Evolutionary conservation across 2,113 vertebrate species (phyloP).

Genomic region (Gambusia affinis): DNA sequence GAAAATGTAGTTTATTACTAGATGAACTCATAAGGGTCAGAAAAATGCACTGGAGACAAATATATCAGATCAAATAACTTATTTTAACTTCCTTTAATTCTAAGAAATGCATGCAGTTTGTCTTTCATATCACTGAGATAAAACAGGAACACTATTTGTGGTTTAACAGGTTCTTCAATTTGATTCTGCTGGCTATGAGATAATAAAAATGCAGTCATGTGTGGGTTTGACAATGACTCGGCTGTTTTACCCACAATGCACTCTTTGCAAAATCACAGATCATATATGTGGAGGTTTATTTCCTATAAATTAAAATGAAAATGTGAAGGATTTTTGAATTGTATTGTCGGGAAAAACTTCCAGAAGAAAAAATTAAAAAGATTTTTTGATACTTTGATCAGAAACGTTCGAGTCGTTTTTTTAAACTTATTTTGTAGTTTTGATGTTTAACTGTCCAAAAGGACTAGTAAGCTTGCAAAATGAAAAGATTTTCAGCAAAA

Average conservation of each 20-base stretch:
- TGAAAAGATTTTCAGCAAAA: no score
- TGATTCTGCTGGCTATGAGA: background rate
- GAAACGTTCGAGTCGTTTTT: background rate
- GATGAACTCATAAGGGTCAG: background rate
- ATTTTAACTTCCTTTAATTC: background rate
- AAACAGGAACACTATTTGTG: slow-evolving; percentile 1
- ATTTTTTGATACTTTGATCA: background rate
- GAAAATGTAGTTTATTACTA: slow-evolving; percentile 1
- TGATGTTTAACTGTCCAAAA: background rate
- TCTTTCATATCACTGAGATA: background rate
- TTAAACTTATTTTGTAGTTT: background rate
- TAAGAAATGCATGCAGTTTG: slow-evolving; percentile 23
- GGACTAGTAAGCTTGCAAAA: no score
- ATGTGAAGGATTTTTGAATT: background rate
- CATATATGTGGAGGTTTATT: background rate
- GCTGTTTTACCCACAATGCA: slow-evolving; percentile 33
- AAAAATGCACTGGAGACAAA: background rate
- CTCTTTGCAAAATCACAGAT: slow-evolving; percentile 20
- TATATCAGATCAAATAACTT: background rate
- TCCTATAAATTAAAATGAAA: background rate
- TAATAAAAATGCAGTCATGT: slow-evolving; percentile 27
- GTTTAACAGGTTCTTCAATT: background rate
- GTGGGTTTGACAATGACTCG: slow-evolving; percentile 30
- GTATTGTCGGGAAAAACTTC: background rate
- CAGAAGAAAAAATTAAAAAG: background rate